Base-by-base conservation (phyloP, 1,140 invertebrate species). In the Hormaphis cornu region DNA sequence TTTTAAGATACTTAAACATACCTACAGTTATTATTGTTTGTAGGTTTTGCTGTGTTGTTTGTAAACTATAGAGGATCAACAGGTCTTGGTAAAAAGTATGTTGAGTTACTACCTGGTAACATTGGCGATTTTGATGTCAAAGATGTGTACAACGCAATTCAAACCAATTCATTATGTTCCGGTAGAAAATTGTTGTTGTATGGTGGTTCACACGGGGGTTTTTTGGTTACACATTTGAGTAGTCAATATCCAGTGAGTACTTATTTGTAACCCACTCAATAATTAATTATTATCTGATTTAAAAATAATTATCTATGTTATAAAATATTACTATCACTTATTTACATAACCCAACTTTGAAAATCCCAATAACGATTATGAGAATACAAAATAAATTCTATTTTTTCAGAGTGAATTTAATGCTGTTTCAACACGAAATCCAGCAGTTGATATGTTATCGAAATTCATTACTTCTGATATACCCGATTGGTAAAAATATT, bases 151-250 rank as follows among this genome's bases (percentile, higher is more conserved):
- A 78, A 82, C 70, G 79, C 81, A 0, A 53, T 88, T 0, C 75
- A 79, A 46, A 78, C 79, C 37, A 85, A 81, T 73, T 75, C 82
- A 0, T 81, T 79, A 73, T 73, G 89, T 3, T 80, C 88, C 74
- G 74, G 77, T 8, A 76, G 82, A 2, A 80, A 81, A 70, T 69
- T 88, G 5, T 79, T 81, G 7, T 72, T 90, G 0, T 80, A 78
- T 52, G 94, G 93, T 18, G 93, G 93, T 8, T 96, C 93, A 2
- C 91, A 97, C 79, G 93, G 93, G 50, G 94, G 93, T 35, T 96
- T 96, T 78, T 79, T 97, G 7, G 87, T 88, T 12, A 83, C 87
- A 26, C 92, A 95, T 79, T 79, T 97, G 1, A 88, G 88, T 77
- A 91, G 87, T 2, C 87, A 90, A 75, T 89, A 87, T 81, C 89